Evolutionary conservation across 2,888 invertebrate species (phyloP), one percentile per base, ranked within the genome.

Genomic region (Bedellia somnulentella): DNA sequence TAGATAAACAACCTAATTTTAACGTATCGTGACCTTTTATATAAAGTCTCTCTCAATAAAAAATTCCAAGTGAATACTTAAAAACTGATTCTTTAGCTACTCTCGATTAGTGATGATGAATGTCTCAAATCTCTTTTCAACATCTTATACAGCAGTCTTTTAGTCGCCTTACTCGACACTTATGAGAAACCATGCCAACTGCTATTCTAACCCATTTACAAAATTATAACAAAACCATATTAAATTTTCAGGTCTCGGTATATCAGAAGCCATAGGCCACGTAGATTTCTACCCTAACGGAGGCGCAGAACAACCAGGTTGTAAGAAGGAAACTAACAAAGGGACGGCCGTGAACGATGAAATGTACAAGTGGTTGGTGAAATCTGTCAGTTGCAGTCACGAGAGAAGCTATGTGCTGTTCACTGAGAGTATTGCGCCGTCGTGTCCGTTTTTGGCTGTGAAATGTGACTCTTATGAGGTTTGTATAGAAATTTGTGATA

Each of bases 221-320:
- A n/a, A n/a, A n/a, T n/a, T n/a, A n/a, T n/a, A n/a, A n/a, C n/a
- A n/a, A n/a, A n/a, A n/a, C n/a, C n/a, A n/a, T n/a, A n/a, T n/a
- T n/a, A n/a, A n/a, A n/a, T n/a, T 3, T 14, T 4, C 50, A 79
- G 83, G 82, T 30, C 78, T 93, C 32, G 94, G 95, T 6, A 87
- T 92, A 53, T 80, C 82, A 5, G 88, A 90, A 46, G 80, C 87
- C 0, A 82, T 89, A 26, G 94, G 92, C 0, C 93, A 94, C 56
- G 85, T 93, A 3, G 95, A 95, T 57, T 94, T 93, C 62, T 95
- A 86, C 54, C 93, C 93, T 0, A 95, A 95, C 51, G 93, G 92
- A 0, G 94, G 94, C 0, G 80, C 83, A 4, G 81, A 83, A 34
- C 93, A 78, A 38, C 77, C 76, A 0, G 77, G 77, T 0, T 77